Conservation (phyloP, 2,113 vertebrate species). For the Capreolus pygargus region DNA sequence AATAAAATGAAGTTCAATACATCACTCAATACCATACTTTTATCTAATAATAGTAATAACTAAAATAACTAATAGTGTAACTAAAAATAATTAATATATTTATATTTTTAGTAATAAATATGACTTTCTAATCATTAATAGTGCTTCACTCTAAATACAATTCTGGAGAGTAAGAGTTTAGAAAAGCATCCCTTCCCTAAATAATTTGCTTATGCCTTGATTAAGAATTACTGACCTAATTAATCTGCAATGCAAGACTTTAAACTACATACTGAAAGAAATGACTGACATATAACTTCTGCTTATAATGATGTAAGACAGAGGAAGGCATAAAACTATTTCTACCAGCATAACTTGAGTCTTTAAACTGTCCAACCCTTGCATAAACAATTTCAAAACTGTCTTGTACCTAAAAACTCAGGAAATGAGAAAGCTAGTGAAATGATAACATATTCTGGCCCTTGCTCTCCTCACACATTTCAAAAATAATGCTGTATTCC, state of each 20-base stretch:
- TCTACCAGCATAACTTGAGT: neutral
- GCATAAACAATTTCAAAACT: neutral
- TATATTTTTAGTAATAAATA: neutral
- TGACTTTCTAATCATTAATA: neutral
- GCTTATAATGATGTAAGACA: neutral
- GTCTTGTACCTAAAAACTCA: neutral
- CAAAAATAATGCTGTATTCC: neutral
- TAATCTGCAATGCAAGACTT: neutral
- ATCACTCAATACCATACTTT: neutral
- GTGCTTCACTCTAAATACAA: neutral
- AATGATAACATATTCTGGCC: neutral
- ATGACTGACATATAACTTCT: neutral
- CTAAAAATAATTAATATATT: neutral
- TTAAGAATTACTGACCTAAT: neutral
- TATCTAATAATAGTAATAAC: neutral
- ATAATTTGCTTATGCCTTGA: neutral
- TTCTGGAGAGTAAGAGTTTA: neutral
- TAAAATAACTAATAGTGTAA: neutral
- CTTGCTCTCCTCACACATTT: neutral
- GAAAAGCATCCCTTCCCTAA: neutral
- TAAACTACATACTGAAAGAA: neutral
- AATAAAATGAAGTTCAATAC: neutral
- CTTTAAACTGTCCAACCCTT: neutral
- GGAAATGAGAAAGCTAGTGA: neutral
- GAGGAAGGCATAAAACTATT: neutral